These are phyloP conservation scores for Bombus vancouverensis DNA, from an alignment of 1,140 invertebrate genomes.

Conservation along the genomic window DNA sequence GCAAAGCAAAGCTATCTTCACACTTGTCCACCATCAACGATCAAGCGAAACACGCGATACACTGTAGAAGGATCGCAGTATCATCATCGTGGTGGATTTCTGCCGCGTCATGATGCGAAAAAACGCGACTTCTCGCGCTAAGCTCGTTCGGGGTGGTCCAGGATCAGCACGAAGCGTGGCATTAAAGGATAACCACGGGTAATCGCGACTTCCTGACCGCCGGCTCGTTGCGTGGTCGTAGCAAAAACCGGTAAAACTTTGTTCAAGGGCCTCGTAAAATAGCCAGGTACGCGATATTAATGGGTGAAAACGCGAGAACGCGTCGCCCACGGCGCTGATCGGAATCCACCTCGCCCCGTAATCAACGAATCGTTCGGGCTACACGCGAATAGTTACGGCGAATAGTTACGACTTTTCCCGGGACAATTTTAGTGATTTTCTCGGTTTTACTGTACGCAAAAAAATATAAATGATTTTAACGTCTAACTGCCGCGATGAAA, in stretches of 20 bases:
- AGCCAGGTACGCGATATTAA: constrained; percentile 45
- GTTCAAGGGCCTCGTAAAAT: constrained; percentile 48
- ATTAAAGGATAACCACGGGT: constrained; percentile 52
- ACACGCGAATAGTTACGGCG: no score
- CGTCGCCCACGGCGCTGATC: constrained; percentile 53
- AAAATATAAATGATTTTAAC: no score
- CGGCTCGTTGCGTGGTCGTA: not conserved
- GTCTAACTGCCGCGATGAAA: no score
- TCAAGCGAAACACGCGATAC: no score
- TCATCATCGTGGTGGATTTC: not conserved
- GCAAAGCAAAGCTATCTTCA: not conserved
- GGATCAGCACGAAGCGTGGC: constrained; percentile 39
- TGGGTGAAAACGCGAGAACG: constrained; percentile 59
- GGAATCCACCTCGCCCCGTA: no score
- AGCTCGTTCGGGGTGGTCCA: constrained; percentile 51
- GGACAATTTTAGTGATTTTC: no score
- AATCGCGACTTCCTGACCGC: constrained; percentile 55
- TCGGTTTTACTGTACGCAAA: no score
- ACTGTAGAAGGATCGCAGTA: not conserved
- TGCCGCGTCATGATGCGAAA: not conserved
- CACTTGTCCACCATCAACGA: not conserved
- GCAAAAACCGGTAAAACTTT: constrained; percentile 44
- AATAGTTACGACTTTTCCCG: no score
- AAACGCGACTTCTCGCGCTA: not conserved
- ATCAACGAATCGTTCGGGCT: no score